Evolutionary conservation across 2,888 invertebrate species (phyloP), one percentile per base, ranked within the genome.

Genomic region (Ichneumon xanthorius): DNA sequence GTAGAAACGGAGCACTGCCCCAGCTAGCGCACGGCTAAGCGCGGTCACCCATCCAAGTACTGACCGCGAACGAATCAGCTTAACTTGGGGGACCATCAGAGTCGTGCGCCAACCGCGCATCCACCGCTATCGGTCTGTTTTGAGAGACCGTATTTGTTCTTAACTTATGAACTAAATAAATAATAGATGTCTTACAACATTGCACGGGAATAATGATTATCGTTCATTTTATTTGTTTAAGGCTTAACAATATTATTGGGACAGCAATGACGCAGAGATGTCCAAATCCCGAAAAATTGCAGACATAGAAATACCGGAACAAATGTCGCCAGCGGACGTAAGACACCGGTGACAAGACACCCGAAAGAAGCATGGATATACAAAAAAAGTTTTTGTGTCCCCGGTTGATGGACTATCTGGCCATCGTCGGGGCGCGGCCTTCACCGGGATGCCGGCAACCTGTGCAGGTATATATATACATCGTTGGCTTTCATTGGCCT

Each of bases 381-480:
- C 97, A 97, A 94, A 96, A 97, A 93, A 97, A 97, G 93, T 97
- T 96, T 92, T 94, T 98, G 91, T 98, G 98, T 94, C 98, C 98
- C 92, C 96, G 98, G 90, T 95, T 98, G 92, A 97, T 98, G 95
- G 99, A 99, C 96, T 99, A 99, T 95, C 95, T 99, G 93, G 98
- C 99, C 90, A 98, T 99, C 92, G 99, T 99, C 90, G 99, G 99
- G 91, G 98, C 98, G 45, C 96, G 97, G 88, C 97, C 98, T 63
- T 96, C 96, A 68, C 95, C 96, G 90, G 94, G 96, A 87, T 96
- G 98, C 89, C 96, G 96, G 87, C 96, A 96, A 90, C 96, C 97
- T 58, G 97, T 97, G 78, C 97, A 97, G 96, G 97, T 97, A 94
- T 94, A 93, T 94, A 90, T 91, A 63, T 33, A 37, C 2, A 53